Percentiles rank a stretch among this genome's conserved stretches.
phyloP scores from a whole-genome alignment of 2,797 vertebrate genomes.

The Poeciliopsis paucimaculata region DNA sequence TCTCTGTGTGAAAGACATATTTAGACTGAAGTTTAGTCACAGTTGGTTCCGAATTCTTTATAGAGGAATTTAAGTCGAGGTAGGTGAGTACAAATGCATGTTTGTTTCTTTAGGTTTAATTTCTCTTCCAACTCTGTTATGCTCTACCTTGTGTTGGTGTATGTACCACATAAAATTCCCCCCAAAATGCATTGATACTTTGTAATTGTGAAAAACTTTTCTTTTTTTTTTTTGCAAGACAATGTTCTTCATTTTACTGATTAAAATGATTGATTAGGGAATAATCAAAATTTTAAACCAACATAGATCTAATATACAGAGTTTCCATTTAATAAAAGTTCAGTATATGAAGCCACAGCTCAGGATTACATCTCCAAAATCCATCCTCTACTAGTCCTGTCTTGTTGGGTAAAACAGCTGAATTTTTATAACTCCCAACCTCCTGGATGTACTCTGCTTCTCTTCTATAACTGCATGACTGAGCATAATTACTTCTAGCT shows the following conservation, averaged over 20 bases:
- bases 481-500: slow-evolving; percentile 47
- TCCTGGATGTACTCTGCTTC: slow-evolving; percentile 16
- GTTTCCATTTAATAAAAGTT: background rate
- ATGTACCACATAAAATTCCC: background rate
- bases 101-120: background rate
- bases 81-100: background rate
- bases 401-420: slow-evolving; percentile 7
- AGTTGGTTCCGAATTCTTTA: background rate
- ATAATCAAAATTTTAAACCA: background rate
- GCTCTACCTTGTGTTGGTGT: background rate
- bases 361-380: background rate
- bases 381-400: background rate
- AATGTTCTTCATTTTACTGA: background rate
- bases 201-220: background rate
- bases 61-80: background rate
- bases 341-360: background rate
- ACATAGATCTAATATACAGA: background rate
- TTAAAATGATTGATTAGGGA: background rate
- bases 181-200: background rate
- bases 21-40: background rate
- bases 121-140: background rate
- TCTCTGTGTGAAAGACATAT: background rate
- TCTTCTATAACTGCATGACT: slow-evolving; percentile 24
- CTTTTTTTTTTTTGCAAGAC: background rate
- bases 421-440: slow-evolving; percentile 23